Evolutionary conservation across 2,797 vertebrate species (phyloP).

Genomic region (Carcharodon carcharias): DNA sequence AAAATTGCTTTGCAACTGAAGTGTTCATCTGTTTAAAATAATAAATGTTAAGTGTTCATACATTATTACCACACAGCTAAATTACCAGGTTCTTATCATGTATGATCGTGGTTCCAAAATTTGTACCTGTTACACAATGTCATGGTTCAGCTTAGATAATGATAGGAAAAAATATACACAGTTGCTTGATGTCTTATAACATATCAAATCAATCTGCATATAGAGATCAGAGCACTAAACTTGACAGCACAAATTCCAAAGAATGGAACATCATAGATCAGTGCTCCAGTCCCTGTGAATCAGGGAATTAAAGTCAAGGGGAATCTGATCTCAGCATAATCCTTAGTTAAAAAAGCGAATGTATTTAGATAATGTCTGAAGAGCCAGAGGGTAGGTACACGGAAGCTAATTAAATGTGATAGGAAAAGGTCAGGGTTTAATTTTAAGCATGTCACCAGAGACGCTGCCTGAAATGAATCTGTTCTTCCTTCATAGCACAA

Average conservation of each 20-base stretch:
- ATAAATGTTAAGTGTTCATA: neutral
- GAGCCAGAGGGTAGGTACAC: constrained; percentile 3
- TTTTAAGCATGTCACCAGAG: constrained; percentile 34
- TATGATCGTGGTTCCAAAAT: neutral
- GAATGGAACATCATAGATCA: constrained; percentile 20
- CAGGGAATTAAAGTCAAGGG: constrained; percentile 25
- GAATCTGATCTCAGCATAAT: constrained; percentile 23
- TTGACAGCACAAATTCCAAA: constrained; percentile 7
- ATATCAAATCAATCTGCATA: constrained; percentile 18
- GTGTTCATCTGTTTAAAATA: neutral
- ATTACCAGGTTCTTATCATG: neutral
- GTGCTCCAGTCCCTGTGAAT: neutral
- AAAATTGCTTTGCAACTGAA: neutral
- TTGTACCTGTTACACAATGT: neutral
- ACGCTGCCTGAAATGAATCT: constrained; percentile 27
- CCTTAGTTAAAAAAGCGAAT: constrained; percentile 15
- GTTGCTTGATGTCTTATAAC: neutral
- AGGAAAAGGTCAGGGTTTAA: constrained; percentile 33
- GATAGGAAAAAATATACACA: neutral
- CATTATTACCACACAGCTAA: neutral
- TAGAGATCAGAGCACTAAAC: constrained; percentile 13
- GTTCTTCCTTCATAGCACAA: neutral
- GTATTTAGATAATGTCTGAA: constrained; percentile 30
- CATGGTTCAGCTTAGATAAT: neutral
- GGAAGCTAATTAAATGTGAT: constrained; percentile 35